Evolutionary conservation across 2,888 invertebrate genomes (phyloP).

Genomic region (Tolmerus cingulatus): DNA sequence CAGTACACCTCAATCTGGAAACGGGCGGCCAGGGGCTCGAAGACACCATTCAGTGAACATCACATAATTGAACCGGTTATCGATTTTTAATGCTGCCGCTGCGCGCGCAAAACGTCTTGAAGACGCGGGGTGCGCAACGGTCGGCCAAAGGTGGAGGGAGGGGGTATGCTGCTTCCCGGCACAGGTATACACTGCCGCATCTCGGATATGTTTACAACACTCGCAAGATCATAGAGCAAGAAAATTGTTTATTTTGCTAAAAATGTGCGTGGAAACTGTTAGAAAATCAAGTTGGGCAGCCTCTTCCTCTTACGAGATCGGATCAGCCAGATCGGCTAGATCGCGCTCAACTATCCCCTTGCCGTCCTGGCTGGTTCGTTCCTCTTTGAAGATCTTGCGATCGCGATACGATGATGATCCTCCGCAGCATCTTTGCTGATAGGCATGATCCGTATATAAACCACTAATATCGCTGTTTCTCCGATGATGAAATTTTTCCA

Average conservation of each 20-base stretch:
- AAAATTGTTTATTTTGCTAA: slow-evolving; percentile 41
- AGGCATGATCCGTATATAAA: slow-evolving; percentile 16
- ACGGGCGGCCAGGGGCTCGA: slow-evolving; percentile 36
- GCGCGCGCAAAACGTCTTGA: background rate
- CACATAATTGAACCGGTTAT: slow-evolving; percentile 52
- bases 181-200: background rate
- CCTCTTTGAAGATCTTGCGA: slow-evolving; percentile 11
- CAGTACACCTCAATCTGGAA: slow-evolving; percentile 46
- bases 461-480: background rate
- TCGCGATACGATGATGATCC: background rate
- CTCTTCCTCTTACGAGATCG: background rate
- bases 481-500: slow-evolving; percentile 18
- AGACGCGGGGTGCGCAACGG: background rate
- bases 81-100: slow-evolving; percentile 44
- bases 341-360: background rate
- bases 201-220: slow-evolving; percentile 24
- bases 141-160: background rate
- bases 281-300: slow-evolving; percentile 45
- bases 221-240: slow-evolving; percentile 16
- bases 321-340: slow-evolving; percentile 13
- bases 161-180: background rate
- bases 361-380: background rate
- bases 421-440: slow-evolving; percentile 3
- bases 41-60: slow-evolving; percentile 40
- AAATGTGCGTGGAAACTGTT: slow-evolving; percentile 45